A percentile compares a stretch with the other conserved stretches of the same genome.
Conservation (phyloP, 2,888 invertebrate species). For the Ypsolopha scabrella region DNA sequence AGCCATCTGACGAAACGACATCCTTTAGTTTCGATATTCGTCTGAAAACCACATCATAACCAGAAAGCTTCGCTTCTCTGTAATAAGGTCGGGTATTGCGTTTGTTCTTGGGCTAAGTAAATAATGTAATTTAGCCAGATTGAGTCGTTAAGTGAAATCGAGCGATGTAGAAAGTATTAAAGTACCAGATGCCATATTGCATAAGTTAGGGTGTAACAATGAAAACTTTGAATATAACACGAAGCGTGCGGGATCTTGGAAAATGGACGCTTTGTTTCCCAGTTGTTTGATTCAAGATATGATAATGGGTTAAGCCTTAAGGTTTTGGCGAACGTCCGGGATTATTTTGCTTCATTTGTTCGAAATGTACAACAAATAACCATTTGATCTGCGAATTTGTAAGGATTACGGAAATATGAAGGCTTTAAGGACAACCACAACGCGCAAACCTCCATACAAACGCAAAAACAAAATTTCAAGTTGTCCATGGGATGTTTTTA, state of each 20-base stretch:
- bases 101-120: constrained; percentile 25
- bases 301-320: no score
- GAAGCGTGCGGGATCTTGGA: constrained; percentile 44
- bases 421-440: no score
- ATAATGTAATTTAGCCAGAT: constrained; percentile 64
- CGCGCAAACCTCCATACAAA: no score
- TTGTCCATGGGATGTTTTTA: no score
- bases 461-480: no score
- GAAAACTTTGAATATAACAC: constrained; percentile 59
- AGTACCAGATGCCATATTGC: constrained; percentile 65
- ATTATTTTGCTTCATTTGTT: no score
- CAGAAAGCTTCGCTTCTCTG: not conserved
- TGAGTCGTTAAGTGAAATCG: constrained; percentile 66
- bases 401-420: no score
- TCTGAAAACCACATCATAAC: no score
- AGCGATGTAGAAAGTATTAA: constrained; percentile 66
- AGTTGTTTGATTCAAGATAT: no score
- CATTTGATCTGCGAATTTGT: no score
- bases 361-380: no score
- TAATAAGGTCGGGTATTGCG: not conserved
- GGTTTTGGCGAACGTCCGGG: constrained; percentile 43
- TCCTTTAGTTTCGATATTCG: not conserved
- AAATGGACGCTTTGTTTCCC: no score
- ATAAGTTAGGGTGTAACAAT: constrained; percentile 67
- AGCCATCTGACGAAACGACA: not conserved